Base-by-base conservation (phyloP, 2,113 vertebrate species). In the Plestiodon gilberti region DNA sequence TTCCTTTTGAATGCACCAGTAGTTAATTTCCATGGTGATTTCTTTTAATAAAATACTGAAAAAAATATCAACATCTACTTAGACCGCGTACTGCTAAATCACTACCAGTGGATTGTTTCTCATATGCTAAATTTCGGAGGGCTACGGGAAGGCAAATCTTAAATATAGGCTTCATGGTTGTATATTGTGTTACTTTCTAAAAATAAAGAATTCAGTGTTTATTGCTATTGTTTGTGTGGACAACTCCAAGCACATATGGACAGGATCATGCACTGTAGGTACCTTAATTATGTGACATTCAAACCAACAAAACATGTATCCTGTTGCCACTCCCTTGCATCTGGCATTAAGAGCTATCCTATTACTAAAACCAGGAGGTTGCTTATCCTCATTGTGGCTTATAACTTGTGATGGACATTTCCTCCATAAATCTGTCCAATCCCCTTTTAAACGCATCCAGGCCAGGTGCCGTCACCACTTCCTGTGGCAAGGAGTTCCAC, bases 1-100 rank as follows among this genome's bases (percentile, higher is more conserved):
- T 77, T 62, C 8, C 0, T 20, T 52, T 86, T 9, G 23, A 80
- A 82, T 64, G 2, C 69, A 17, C 78, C 0, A 0, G 76, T 69
- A 59, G 0, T 18, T 1, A 22, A 33, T 4, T 43, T 84, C 87
- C 83, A 38, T 2, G 2, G 23, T 43, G 62, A 71, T 0, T 0
- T 77, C 11, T 28, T 55, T 2, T 38, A 38, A 2, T 43, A 62
- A 48, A 82, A 40, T 30, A 65, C 52, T 59, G n/a, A 55, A 30
- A 33, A 8, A 33, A 6, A 67, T 33, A 48, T 69, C 11, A 52
- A 7, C 23, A 59, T 55, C 0, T 1, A 33, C 33, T 55, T 80
- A 25, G 71, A 1, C 1, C 3, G 71, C 0, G 30, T 57, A 78
- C 1, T 62, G 48, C 11, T 2, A 69, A 2, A 62, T 33, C 10